A percentile compares a stretch with the other conserved stretches of the same genome.
Evolutionary conservation across 1,140 invertebrate species (phyloP).

Genomic region (Solen grandis): DNA sequence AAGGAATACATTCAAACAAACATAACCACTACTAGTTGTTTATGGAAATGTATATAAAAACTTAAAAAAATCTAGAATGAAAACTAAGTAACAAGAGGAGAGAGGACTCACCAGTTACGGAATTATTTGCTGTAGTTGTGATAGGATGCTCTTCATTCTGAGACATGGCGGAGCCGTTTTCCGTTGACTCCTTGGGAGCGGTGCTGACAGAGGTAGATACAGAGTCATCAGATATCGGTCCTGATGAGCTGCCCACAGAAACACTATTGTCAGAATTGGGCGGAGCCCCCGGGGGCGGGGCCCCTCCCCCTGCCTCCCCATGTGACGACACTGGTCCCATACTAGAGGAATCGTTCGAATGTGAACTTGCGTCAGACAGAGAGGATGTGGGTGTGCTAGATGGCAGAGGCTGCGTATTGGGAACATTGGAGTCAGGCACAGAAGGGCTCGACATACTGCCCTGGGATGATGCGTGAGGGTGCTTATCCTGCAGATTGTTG

Average conservation of each 20-base stretch:
- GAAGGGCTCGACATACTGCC: conserved; percentile 47
- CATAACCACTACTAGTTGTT: too few species aligned
- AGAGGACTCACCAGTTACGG: conserved; percentile 39
- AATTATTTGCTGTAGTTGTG: conserved; percentile 49
- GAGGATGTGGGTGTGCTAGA: conserved; percentile 56
- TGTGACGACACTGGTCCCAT: conserved; percentile 53
- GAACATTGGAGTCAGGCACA: conserved; percentile 49
- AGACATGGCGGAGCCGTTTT: conserved; percentile 47
- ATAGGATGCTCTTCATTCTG: conserved; percentile 36
- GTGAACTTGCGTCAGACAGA: conserved; percentile 53
- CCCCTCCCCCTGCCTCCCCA: conserved; percentile 1
- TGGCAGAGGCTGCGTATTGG: conserved; percentile 57
- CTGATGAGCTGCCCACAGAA: neutral
- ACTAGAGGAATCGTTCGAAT: conserved; percentile 44
- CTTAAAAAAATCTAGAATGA: too few species aligned
- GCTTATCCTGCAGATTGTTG: conserved; percentile 40
- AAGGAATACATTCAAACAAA: too few species aligned
- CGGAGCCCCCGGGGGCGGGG: neutral
- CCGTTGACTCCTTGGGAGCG: conserved; percentile 3
- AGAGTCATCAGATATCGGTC: conserved; percentile 9
- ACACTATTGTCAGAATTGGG: conserved; percentile 14
- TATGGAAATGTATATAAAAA: too few species aligned
- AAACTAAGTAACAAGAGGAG: too few species aligned
- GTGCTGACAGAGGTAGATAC: too few species aligned
- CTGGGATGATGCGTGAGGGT: conserved; percentile 34